Percentiles rank a stretch among this genome's conserved stretches.
phyloP scores from a whole-genome alignment of 1,140 invertebrate genomes.

The Homalodisca vitripennis region DNA sequence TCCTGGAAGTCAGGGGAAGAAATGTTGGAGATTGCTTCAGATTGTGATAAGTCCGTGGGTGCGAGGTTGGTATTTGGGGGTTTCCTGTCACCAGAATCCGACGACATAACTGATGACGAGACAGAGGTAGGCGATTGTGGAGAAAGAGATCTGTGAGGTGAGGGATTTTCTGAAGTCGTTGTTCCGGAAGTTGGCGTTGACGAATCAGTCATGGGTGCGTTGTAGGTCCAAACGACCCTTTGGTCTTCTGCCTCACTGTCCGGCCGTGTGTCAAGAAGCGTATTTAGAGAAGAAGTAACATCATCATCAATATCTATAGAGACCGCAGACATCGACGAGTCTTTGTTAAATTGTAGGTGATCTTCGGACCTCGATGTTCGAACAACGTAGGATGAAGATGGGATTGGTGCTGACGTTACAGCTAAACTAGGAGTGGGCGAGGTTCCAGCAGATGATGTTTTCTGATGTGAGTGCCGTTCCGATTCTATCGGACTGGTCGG shows the following conservation, averaged over 20 bases:
- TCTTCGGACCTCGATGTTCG: constrained; percentile 82
- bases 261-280: constrained; percentile 74
- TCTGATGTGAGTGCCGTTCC: constrained; percentile 36
- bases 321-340: constrained; percentile 72
- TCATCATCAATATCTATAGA: constrained; percentile 92
- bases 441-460: constrained; percentile 36
- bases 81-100: constrained; percentile 54
- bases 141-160: constrained; percentile 60
- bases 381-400: constrained; percentile 38
- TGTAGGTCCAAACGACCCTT: constrained; percentile 89
- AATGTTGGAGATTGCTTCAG: constrained; percentile 82
- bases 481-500: constrained; percentile 75
- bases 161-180: constrained; percentile 44
- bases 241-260: constrained; percentile 47
- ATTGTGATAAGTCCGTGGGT: constrained; percentile 46
- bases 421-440: constrained; percentile 37
- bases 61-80: constrained; percentile 38
- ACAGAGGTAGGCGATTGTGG: constrained; percentile 80
- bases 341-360: constrained; percentile 64
- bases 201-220: constrained; percentile 58
- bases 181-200: constrained; percentile 25
- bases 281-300: constrained; percentile 88
- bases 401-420: constrained; percentile 30
- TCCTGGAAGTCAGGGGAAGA: constrained; percentile 85
- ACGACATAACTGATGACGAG: constrained; percentile 82